These are phyloP conservation scores for Ligdia adustata DNA, from an alignment of 2,888 invertebrate genomes.

Conservation along the genomic window DNA sequence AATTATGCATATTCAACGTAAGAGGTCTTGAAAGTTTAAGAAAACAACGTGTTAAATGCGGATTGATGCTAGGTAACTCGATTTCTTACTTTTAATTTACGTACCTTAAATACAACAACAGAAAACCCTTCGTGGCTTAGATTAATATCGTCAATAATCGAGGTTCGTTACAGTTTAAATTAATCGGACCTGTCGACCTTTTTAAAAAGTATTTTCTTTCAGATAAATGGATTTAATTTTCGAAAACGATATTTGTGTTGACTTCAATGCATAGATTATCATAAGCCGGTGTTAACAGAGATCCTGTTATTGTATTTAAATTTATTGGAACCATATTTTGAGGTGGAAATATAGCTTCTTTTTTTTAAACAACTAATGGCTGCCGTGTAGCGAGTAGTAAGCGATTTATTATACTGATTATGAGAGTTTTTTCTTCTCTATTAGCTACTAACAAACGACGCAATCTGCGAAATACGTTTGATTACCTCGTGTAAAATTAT, in stretches of 20 bases:
- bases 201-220: slow-evolving; percentile 13
- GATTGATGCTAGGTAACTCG: no score
- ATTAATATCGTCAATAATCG: slow-evolving; percentile 22
- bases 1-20: no score
- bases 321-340: slow-evolving; percentile 47
- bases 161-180: slow-evolving; percentile 2
- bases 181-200: slow-evolving; percentile 14
- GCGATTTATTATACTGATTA: slow-evolving; percentile 6
- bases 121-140: background rate
- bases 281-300: slow-evolving; percentile 42
- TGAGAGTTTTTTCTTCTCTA: background rate
- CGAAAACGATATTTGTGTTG: slow-evolving; percentile 16
- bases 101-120: no score
- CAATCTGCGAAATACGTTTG: no score
- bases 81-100: no score
- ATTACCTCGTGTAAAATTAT: no score
- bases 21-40: no score
- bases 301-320: slow-evolving; percentile 40
- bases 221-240: slow-evolving; percentile 22
- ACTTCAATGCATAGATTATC: slow-evolving; percentile 18
- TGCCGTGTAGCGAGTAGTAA: background rate
- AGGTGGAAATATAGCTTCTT: slow-evolving; percentile 28
- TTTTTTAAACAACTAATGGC: slow-evolving; percentile 15
- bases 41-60: no score
- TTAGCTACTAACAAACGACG: background rate